These are phyloP conservation scores for Gallirallus australis DNA, from an alignment of 2,797 vertebrate genomes.

Conservation along the genomic window DNA sequence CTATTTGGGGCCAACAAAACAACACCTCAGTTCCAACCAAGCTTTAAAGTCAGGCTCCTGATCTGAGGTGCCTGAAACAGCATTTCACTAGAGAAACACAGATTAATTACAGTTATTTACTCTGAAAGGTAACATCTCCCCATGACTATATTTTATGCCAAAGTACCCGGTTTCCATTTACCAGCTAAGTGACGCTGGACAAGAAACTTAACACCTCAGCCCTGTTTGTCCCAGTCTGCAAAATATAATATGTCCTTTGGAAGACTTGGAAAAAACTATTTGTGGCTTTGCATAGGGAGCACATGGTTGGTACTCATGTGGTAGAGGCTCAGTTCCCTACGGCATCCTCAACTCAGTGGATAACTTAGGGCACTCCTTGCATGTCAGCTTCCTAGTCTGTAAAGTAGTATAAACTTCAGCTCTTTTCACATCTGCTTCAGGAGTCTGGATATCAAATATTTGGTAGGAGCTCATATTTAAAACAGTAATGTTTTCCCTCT, in stretches of 20 bases:
- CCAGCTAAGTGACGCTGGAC: not conserved
- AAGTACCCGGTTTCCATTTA: constrained; percentile 61
- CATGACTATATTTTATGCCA: constrained; percentile 17
- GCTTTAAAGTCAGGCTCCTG: not conserved
- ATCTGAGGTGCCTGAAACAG: not conserved
- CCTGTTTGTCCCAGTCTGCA: constrained; percentile 36
- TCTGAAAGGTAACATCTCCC: constrained; percentile 13
- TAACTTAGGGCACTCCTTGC: not conserved
- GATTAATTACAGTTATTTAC: not conserved
- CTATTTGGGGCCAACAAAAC: not conserved
- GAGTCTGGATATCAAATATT: not conserved
- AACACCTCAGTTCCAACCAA: not conserved
- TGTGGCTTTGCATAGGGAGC: constrained; percentile 39
- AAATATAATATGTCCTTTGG: constrained; percentile 48
- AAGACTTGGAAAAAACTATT: constrained; percentile 47
- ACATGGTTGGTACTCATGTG: not conserved
- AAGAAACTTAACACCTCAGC: constrained; percentile 58
- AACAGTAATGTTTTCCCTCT: not conserved
- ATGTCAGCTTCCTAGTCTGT: not conserved
- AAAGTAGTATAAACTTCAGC: not conserved
- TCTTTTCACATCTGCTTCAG: not conserved
- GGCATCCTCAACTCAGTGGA: not conserved
- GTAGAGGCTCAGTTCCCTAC: not conserved
- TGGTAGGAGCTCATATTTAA: not conserved
- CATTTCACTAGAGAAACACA: not conserved